A percentile compares a stretch with the other conserved stretches of the same genome.
phyloP scores from a whole-genome alignment of 2,797 vertebrate genomes.

The Potorous gilbertii region DNA sequence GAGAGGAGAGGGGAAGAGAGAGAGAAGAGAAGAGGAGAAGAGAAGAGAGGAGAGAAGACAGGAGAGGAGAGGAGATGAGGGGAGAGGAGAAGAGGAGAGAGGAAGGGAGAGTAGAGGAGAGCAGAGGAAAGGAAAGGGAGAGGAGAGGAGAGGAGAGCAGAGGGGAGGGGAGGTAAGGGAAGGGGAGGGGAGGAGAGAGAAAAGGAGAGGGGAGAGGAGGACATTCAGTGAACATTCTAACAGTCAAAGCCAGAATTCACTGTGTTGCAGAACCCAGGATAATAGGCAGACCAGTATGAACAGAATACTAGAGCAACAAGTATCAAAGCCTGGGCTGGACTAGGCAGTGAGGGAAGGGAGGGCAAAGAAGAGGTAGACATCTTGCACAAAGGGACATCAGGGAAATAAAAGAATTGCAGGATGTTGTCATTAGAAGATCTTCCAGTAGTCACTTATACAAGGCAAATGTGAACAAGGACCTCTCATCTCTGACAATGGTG shows the following conservation, averaged over 20 bases:
- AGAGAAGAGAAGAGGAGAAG: no score
- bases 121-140: fast-evolving
- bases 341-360: neutral
- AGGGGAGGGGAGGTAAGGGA: no score
- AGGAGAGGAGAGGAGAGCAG: no score
- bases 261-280: neutral
- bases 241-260: neutral
- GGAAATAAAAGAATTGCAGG: neutral
- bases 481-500: neutral
- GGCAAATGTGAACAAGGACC: neutral
- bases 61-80: no score
- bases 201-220: fast-evolving
- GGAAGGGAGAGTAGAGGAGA: neutral
- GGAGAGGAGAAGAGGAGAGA: neutral
- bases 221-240: neutral
- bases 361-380: neutral
- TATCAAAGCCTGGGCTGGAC: neutral
- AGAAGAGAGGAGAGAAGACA: fast-evolving
- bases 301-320: neutral
- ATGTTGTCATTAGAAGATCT: neutral
- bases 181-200: no score
- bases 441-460: neutral
- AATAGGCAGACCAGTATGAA: neutral
- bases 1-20: no score
- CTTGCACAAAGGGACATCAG: neutral